Percentiles rank a stretch among this genome's conserved stretches.
These are phyloP conservation scores for Erebia epiphron DNA, from an alignment of 2,888 invertebrate species.

Conservation along the genomic window DNA sequence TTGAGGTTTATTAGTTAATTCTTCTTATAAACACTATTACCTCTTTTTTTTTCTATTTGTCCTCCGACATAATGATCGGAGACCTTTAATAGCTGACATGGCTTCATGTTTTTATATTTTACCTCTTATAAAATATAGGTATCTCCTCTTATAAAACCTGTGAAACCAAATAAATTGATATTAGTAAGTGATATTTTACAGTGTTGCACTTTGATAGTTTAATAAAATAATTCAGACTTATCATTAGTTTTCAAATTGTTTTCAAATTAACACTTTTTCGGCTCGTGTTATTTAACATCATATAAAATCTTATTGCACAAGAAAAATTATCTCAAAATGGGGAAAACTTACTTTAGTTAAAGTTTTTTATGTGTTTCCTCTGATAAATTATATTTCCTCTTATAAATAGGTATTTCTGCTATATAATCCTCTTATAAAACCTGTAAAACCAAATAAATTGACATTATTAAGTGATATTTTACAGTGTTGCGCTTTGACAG, in stretches of 20 bases:
- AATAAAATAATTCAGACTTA: constrained; percentile 29
- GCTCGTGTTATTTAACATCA: constrained; percentile 76
- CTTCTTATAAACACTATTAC: too few relatives aligned
- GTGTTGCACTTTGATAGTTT: not conserved
- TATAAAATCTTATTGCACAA: constrained; percentile 25
- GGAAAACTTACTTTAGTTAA: not conserved
- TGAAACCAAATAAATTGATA: not conserved
- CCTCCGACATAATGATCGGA: too few relatives aligned
- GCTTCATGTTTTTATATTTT: too few relatives aligned
- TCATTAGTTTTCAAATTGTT: constrained; percentile 43
- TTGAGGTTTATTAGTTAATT: too few relatives aligned
- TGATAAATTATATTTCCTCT: too few relatives aligned
- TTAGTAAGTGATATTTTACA: not conserved
- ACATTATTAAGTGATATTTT: not conserved
- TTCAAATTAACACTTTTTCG: constrained; percentile 70
- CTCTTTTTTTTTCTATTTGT: too few relatives aligned
- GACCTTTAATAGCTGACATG: too few relatives aligned
- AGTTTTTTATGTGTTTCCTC: not conserved
- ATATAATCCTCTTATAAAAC: too few relatives aligned
- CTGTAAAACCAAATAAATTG: constrained; percentile 1
- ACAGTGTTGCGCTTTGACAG: not conserved
- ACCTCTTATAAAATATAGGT: too few relatives aligned
- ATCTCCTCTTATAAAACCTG: not conserved
- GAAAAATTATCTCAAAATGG: not conserved
- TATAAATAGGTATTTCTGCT: too few relatives aligned